These are phyloP conservation scores for Nycticorax nycticorax DNA, from an alignment of 2,113 vertebrate genomes.

Conservation along the genomic window DNA sequence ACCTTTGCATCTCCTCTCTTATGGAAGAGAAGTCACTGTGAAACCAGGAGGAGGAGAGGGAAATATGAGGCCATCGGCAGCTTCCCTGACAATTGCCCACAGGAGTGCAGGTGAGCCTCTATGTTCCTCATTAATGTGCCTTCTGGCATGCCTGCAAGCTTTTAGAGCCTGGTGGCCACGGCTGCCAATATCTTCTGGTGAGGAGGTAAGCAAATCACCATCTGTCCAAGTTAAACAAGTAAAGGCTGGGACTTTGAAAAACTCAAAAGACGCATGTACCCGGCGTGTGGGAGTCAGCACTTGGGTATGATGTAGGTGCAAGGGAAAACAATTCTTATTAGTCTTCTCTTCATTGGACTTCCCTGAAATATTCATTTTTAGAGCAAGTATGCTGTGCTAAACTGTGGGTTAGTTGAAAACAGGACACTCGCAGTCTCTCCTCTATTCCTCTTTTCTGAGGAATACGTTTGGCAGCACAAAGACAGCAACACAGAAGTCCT, in stretches of 20 bases:
- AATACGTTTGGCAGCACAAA: background rate
- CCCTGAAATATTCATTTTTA: background rate
- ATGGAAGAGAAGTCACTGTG: background rate
- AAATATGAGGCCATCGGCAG: background rate
- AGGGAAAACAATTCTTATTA: background rate
- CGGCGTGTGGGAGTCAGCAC: rapidly evolving
- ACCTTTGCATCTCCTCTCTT: background rate
- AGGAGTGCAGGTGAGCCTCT: background rate
- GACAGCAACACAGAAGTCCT: background rate
- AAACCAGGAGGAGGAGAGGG: background rate
- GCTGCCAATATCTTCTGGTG: background rate
- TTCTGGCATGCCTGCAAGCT: background rate
- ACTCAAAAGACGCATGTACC: background rate
- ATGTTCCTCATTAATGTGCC: background rate
- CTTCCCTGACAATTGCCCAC: background rate
- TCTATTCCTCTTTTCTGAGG: background rate
- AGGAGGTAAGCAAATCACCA: background rate
- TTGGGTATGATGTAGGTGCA: background rate
- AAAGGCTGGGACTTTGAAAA: background rate
- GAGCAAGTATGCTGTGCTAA: background rate
- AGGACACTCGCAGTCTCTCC: background rate
- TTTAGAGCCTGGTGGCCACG: background rate
- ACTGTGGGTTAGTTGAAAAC: background rate
- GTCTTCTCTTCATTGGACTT: background rate
- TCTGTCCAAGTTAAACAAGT: constrained; percentile 4